These are phyloP conservation scores for Ammodytes marinus DNA, from an alignment of 2,113 vertebrate genomes.

Conservation along the genomic window DNA sequence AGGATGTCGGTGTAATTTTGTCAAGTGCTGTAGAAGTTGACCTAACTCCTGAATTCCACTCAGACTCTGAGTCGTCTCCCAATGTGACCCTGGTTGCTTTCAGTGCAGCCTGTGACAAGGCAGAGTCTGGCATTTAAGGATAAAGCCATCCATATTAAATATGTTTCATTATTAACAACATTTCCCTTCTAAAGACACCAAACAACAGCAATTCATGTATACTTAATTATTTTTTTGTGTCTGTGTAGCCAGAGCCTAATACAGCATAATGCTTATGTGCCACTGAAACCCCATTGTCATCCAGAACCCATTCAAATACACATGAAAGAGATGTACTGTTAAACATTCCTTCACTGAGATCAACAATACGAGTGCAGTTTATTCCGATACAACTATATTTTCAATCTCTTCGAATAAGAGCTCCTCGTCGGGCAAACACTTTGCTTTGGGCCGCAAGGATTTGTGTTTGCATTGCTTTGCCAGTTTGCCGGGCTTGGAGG, in stretches of 20 bases:
- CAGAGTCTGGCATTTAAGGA: not conserved
- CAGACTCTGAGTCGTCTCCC: not conserved
- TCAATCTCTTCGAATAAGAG: constrained; percentile 11
- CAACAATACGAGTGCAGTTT: constrained; percentile 16
- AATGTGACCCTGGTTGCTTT: constrained; percentile 3
- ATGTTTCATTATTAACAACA: not conserved
- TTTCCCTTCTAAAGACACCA: not conserved
- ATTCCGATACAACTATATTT: constrained; percentile 45
- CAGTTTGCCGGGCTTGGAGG: constrained; percentile 47
- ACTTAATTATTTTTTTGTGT: not conserved
- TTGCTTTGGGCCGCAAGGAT: constrained; percentile 28
- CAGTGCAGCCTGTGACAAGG: not conserved
- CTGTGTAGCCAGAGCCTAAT: not conserved
- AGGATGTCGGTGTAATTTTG: constrained; percentile 45
- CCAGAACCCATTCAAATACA: constrained; percentile 13
- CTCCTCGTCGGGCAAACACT: constrained; percentile 16
- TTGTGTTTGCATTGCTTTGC: constrained; percentile 54
- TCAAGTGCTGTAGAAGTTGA: constrained; percentile 48
- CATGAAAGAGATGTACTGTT: constrained; percentile 20
- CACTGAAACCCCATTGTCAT: not conserved
- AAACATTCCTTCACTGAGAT: constrained; percentile 18
- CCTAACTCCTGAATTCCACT: constrained; percentile 8
- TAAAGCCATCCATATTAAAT: constrained; percentile 5
- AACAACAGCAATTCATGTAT: not conserved
- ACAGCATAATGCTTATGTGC: not conserved